Evolutionary conservation across 2,888 invertebrate species (phyloP).

Genomic region (Alloplasta piceator): DNA sequence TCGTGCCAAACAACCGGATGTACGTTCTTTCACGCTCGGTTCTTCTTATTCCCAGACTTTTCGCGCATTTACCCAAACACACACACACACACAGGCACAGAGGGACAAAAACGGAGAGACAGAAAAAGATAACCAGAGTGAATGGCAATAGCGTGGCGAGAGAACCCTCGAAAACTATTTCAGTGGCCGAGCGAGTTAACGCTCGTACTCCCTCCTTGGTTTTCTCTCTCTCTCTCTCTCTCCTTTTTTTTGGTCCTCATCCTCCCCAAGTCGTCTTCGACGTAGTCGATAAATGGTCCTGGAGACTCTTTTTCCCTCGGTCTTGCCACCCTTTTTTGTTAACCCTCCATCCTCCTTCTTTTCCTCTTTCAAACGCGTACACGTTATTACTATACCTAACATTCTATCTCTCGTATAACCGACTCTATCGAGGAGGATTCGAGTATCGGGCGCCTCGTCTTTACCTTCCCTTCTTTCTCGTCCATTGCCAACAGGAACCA

Average conservation of each 20-base stretch:
- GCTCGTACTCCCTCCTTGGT: conserved; percentile 39
- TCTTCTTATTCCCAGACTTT: conserved; percentile 33
- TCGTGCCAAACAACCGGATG: conserved; percentile 62
- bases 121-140: conserved; percentile 60
- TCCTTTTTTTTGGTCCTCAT: neutral
- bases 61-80: conserved; percentile 10
- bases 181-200: conserved; percentile 60
- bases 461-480: conserved; percentile 21
- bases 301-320: conserved; percentile 48
- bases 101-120: conserved; percentile 2
- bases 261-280: conserved; percentile 30
- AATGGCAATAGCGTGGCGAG: conserved; percentile 56
- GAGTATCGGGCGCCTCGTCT: conserved; percentile 51
- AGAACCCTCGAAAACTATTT: conserved; percentile 61
- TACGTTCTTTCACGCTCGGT: conserved; percentile 47
- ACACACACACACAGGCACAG: neutral
- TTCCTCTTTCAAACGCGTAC: conserved; percentile 13
- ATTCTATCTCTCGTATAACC: conserved; percentile 22
- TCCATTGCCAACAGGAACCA: conserved; percentile 48
- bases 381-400: conserved; percentile 19
- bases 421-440: conserved; percentile 56
- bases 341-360: neutral
- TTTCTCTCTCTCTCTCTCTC: conserved; percentile 9
- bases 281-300: conserved; percentile 62
- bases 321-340: conserved; percentile 22